Conservation (phyloP, 2,888 invertebrate species). For the Epistrophe grossulariae region DNA sequence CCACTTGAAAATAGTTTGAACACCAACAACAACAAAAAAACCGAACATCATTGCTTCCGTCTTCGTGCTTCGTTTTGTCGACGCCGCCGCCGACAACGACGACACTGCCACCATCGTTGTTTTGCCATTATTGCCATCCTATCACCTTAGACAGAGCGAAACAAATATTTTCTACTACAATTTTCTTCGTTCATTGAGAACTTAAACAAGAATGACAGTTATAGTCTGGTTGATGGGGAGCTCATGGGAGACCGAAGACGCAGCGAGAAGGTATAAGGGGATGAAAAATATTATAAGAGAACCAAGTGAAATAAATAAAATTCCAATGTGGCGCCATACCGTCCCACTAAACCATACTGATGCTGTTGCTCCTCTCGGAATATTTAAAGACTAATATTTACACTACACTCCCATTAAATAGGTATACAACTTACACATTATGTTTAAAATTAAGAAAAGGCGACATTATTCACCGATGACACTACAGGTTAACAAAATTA, state of each 20-base stretch:
- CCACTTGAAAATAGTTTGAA: slow-evolving; percentile 15
- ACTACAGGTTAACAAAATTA: too few relatives aligned
- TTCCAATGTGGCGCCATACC: slow-evolving; percentile 62
- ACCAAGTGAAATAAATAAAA: slow-evolving; percentile 40
- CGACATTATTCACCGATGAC: too few relatives aligned
- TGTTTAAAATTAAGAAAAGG: too few relatives aligned
- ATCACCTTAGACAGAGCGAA: slow-evolving; percentile 36
- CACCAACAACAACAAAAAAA: slow-evolving; percentile 23
- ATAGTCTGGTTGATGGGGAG: neutral
- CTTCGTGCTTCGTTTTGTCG: neutral
- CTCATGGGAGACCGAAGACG: too few relatives aligned
- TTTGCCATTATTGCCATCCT: slow-evolving; percentile 59
- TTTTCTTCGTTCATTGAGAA: slow-evolving; percentile 36
- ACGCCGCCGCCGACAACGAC: neutral
- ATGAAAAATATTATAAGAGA: slow-evolving; percentile 29
- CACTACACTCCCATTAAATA: neutral
- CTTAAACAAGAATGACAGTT: slow-evolving; percentile 17
- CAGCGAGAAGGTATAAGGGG: neutral
- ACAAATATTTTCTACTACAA: slow-evolving; percentile 48
- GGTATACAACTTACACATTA: neutral
- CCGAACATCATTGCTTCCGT: slow-evolving; percentile 34
- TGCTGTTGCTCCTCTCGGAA: slow-evolving; percentile 32
- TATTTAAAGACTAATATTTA: slow-evolving; percentile 2
- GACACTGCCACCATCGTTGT: neutral
- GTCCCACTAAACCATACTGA: slow-evolving; percentile 50